Percentiles rank a stretch among this genome's conserved stretches.
Conservation (phyloP, 2,113 vertebrate species). For the Pelecanus crispus region DNA sequence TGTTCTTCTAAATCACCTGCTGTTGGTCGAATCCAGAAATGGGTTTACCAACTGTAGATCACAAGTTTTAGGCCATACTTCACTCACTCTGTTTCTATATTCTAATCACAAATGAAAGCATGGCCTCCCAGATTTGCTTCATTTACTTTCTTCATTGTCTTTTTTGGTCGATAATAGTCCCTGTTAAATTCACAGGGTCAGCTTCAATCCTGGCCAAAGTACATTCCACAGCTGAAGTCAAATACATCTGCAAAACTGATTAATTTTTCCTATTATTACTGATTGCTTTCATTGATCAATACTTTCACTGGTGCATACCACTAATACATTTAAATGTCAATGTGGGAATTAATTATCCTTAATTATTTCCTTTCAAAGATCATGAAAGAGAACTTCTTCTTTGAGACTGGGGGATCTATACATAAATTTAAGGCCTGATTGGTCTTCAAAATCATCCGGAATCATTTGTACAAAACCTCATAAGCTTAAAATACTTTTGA, state of each 20-base stretch:
- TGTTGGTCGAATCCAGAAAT: background rate
- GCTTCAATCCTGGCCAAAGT: background rate
- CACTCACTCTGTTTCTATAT: background rate
- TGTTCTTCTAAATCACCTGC: background rate
- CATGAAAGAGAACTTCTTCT: background rate
- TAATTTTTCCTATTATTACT: conserved; percentile 25
- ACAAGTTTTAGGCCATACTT: background rate
- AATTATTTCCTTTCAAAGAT: conserved; percentile 17
- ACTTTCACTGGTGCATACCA: background rate
- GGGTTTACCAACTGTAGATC: background rate
- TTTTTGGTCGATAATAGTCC: background rate
- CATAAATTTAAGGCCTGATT: background rate
- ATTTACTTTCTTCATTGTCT: background rate
- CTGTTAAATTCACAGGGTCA: background rate
- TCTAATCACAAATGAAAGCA: background rate
- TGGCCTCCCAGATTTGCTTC: background rate
- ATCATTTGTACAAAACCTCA: background rate
- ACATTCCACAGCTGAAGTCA: background rate
- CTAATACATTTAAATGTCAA: conserved; percentile 11
- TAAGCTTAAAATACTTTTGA: background rate
- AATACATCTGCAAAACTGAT: background rate
- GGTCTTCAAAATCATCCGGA: background rate
- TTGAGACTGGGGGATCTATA: background rate
- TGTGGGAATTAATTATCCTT: background rate
- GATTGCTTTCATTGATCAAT: conserved; percentile 17